Conservation (phyloP, 2,113 vertebrate genomes). For the Phyllostomus hastatus region DNA sequence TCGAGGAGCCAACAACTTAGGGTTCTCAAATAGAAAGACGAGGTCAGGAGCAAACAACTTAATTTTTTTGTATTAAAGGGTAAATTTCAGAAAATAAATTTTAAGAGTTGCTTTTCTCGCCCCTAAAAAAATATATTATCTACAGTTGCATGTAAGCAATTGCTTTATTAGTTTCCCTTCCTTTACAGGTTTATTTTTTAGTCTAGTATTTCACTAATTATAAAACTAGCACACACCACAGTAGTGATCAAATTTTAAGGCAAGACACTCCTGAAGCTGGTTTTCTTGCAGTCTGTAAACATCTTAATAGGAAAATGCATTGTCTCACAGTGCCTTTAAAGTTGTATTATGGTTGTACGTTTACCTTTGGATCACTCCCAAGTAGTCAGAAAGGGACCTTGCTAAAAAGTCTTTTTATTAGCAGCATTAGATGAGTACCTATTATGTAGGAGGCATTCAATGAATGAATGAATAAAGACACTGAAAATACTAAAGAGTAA, state of each 20-base stretch:
- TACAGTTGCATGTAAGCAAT: background rate
- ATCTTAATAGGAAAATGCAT: background rate
- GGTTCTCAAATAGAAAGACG: background rate
- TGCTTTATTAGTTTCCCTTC: background rate
- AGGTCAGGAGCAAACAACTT: background rate
- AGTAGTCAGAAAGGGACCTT: background rate
- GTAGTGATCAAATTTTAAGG: background rate
- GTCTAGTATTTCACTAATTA: background rate
- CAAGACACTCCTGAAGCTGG: background rate
- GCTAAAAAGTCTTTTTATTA: background rate
- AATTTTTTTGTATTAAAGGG: background rate
- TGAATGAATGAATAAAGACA: background rate
- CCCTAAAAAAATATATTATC: background rate
- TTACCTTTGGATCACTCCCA: background rate
- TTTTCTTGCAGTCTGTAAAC: background rate
- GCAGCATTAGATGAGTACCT: background rate
- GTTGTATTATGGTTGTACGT: background rate
- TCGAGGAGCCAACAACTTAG: background rate
- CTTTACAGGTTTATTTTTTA: background rate
- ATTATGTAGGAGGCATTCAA: background rate
- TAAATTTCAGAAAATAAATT: slow-evolving; percentile 12
- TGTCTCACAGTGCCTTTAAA: background rate
- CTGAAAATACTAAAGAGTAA: background rate
- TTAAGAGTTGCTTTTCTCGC: background rate
- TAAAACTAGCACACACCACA: background rate